Evolutionary conservation across 2,113 vertebrate genomes (phyloP).

Genomic region (Rhynchomys soricoides): DNA sequence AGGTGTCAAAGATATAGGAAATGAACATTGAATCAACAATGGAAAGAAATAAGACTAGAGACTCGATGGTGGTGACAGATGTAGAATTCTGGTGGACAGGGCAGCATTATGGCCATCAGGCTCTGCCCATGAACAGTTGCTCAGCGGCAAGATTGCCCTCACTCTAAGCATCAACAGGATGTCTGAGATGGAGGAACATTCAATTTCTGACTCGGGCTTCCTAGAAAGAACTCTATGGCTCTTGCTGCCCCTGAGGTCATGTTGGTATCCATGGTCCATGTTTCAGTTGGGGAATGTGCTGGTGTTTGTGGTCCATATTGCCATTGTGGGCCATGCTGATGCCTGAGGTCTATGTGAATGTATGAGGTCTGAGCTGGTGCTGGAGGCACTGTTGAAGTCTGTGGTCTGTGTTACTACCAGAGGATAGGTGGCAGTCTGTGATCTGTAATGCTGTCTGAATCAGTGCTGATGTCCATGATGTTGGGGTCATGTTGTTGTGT

Average conservation of each 20-base stretch:
- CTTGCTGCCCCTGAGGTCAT: neutral
- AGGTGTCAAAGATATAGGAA: neutral
- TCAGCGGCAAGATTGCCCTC: neutral
- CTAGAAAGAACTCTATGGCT: neutral
- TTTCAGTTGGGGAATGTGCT: neutral
- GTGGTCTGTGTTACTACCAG: neutral
- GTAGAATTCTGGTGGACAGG: neutral
- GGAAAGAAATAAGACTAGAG: neutral
- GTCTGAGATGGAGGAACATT: neutral
- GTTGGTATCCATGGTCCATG: neutral
- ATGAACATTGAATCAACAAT: neutral
- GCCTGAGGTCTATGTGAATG: neutral
- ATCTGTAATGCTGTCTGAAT: neutral
- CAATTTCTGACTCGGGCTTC: neutral
- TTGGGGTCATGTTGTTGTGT: neutral
- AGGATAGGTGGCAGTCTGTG: neutral
- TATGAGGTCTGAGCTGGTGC: neutral
- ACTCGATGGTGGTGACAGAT: neutral
- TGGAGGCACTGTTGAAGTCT: neutral
- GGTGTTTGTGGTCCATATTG: neutral
- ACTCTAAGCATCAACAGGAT: neutral
- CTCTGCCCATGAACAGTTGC: neutral
- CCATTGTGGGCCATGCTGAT: neutral
- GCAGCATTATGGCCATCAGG: neutral
- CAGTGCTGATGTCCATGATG: neutral